Percentiles rank a stretch among this genome's conserved stretches.
Conservation (phyloP, 2,113 vertebrate genomes). For the Callaeas wilsoni region DNA sequence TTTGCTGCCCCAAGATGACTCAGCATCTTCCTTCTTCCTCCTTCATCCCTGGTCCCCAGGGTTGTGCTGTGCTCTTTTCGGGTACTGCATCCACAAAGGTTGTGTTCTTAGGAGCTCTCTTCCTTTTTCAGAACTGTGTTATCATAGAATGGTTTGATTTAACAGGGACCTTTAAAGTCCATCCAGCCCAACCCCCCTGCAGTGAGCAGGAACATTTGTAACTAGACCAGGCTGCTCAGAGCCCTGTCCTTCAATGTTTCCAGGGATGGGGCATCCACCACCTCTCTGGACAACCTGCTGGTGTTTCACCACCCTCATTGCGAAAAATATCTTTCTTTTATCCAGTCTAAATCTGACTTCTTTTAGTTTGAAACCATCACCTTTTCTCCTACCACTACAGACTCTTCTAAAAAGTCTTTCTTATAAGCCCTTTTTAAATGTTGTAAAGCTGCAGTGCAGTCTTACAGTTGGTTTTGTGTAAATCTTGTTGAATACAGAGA, state of each 20-base stretch:
- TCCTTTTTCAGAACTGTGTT: not conserved
- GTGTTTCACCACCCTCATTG: not conserved
- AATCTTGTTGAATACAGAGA: not conserved
- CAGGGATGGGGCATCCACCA: not conserved
- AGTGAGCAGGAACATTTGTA: not conserved
- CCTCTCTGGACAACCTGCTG: not conserved
- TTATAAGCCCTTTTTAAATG: not conserved
- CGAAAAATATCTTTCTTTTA: not conserved
- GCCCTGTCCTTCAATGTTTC: not conserved
- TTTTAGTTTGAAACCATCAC: not conserved
- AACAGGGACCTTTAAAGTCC: not conserved
- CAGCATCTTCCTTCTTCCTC: not conserved
- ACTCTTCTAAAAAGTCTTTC: not conserved
- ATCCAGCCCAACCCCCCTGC: not conserved
- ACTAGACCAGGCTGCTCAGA: not conserved
- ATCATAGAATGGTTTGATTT: not conserved
- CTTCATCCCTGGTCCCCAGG: not conserved
- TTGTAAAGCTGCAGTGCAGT: not conserved
- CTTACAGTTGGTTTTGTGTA: not conserved
- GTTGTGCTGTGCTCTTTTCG: not conserved
- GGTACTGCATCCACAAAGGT: not conserved
- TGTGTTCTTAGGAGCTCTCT: not conserved
- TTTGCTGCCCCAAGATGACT: not conserved
- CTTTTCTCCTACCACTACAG: not conserved
- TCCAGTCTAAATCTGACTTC: not conserved